These are phyloP conservation scores for Apocrypta bakeri DNA, from an alignment of 1,140 invertebrate species.

Conservation along the genomic window DNA sequence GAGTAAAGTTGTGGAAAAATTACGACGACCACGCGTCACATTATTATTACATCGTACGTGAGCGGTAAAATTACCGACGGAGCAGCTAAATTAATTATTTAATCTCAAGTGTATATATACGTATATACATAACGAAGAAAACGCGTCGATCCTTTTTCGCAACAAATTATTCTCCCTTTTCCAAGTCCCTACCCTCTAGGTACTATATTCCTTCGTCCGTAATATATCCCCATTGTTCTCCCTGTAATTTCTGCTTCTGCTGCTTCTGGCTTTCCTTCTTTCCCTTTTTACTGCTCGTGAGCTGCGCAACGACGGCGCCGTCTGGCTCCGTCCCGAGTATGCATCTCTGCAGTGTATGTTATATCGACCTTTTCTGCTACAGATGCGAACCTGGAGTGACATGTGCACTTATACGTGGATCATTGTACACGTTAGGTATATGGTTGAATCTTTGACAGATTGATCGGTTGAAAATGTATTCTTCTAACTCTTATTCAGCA, in stretches of 20 bases:
- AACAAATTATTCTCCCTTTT: background rate
- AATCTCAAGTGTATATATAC: slow-evolving; percentile 22
- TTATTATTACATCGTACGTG: background rate
- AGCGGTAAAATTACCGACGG: no score
- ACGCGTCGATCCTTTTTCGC: background rate
- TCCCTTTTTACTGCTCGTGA: slow-evolving; percentile 9
- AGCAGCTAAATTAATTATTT: slow-evolving; percentile 47
- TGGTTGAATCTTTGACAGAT: no score
- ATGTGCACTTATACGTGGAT: no score
- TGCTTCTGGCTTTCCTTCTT: background rate
- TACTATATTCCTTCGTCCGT: slow-evolving; percentile 5
- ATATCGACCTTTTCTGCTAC: background rate
- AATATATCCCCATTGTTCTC: slow-evolving; percentile 39
- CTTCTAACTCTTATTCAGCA: no score
- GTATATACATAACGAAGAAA: no score
- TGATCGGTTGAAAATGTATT: no score
- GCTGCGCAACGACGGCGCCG: background rate
- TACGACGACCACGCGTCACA: background rate
- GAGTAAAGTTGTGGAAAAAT: no score
- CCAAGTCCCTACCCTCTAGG: background rate
- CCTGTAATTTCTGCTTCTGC: slow-evolving; percentile 28
- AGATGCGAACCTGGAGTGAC: no score
- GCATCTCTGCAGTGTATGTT: background rate
- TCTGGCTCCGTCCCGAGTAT: background rate
- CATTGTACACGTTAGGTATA: no score